Conservation (phyloP, 2,797 vertebrate species). For the Acanthiza pusilla region DNA sequence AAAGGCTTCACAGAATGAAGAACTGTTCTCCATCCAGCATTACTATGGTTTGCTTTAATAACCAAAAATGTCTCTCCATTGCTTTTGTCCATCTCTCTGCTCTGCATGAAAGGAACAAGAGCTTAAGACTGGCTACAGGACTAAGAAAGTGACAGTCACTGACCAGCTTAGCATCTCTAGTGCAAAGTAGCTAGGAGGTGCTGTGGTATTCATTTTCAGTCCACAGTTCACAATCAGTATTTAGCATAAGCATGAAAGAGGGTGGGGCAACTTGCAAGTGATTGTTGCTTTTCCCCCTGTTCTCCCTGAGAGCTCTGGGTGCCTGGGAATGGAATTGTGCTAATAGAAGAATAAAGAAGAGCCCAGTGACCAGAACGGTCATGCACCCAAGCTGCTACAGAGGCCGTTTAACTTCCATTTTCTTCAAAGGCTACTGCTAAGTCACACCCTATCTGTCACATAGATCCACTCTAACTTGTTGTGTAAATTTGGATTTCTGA, state of each 20-base stretch:
- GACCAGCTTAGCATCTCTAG: neutral
- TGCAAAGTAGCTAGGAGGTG: neutral
- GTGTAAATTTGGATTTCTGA: neutral
- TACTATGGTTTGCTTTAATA: neutral
- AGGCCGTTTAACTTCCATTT: neutral
- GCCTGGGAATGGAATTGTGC: neutral
- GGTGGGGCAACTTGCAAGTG: neutral
- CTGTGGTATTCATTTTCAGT: neutral
- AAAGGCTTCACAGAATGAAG: neutral
- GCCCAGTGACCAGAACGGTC: neutral
- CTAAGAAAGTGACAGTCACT: neutral
- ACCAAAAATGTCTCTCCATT: neutral
- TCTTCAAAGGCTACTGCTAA: neutral
- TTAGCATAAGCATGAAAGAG: neutral
- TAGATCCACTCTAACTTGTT: neutral
- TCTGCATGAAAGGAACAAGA: neutral
- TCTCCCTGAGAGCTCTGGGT: fast-evolving
- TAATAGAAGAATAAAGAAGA: neutral
- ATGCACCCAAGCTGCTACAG: neutral
- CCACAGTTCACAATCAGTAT: neutral
- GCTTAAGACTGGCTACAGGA: neutral
- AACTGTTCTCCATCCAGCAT: neutral
- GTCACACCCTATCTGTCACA: neutral
- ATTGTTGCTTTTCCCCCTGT: neutral
- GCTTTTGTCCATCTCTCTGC: neutral